A percentile compares a stretch with the other conserved stretches of the same genome.
These are phyloP conservation scores for Macrobrachium nipponense DNA, from an alignment of 1,140 invertebrate species.

Conservation along the genomic window DNA sequence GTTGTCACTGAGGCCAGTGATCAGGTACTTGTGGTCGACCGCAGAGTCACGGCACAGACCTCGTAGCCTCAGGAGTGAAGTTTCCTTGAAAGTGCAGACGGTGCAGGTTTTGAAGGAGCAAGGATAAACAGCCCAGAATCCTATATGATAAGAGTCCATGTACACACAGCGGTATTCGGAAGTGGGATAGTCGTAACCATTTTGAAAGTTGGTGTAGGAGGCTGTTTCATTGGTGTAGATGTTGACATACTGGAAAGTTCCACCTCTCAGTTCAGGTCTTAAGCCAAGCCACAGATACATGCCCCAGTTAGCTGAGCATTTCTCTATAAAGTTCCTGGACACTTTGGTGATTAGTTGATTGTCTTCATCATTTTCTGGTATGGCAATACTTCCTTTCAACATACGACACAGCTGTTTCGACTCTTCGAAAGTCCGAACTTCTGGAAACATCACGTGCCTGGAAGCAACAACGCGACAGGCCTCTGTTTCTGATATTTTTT, in stretches of 20 bases:
- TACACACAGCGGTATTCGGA: constrained; percentile 41
- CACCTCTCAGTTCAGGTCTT: not conserved
- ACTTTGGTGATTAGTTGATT: constrained; percentile 31
- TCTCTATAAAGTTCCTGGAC: not conserved
- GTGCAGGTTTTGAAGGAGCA: constrained; percentile 53
- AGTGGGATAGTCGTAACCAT: constrained; percentile 15
- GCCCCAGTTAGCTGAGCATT: constrained; percentile 48
- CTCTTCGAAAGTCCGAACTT: constrained; percentile 42
- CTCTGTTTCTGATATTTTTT: not conserved
- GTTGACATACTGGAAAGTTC: constrained; percentile 21
- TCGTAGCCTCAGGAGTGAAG: constrained; percentile 40
- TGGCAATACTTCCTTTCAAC: constrained; percentile 51
- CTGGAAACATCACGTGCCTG: constrained; percentile 53
- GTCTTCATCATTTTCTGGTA: constrained; percentile 47
- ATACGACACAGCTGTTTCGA: constrained; percentile 50
- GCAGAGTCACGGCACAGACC: constrained; percentile 51
- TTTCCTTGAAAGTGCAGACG: constrained; percentile 49
- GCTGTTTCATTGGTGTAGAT: constrained; percentile 34
- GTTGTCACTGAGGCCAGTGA: constrained; percentile 40
- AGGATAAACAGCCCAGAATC: constrained; percentile 54
- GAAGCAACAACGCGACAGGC: constrained; percentile 21
- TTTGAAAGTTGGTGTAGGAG: constrained; percentile 52
- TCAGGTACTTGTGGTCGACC: constrained; percentile 45
- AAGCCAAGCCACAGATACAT: constrained; percentile 59
- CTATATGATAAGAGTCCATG: constrained; percentile 40